Conservation (phyloP, 1,140 invertebrate species). For the Drosophila ananassae region DNA sequence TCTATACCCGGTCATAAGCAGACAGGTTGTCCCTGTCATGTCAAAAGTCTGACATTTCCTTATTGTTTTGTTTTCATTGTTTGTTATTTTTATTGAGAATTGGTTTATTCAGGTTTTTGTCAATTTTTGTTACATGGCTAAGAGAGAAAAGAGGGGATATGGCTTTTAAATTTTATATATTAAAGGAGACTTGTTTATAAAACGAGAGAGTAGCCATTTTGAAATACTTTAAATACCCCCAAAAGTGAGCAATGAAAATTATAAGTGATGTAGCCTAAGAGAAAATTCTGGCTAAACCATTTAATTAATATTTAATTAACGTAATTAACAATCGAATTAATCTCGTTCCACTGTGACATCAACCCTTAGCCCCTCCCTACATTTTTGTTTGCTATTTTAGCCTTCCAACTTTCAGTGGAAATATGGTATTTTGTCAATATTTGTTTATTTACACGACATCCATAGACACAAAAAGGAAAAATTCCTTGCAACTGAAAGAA, state of each 20-base stretch:
- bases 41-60: constrained; percentile 57
- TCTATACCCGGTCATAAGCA: constrained; percentile 30
- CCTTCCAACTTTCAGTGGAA: constrained; percentile 34
- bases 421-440: constrained; percentile 43
- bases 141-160: not conserved
- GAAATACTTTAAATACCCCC: too few species aligned
- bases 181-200: too few species aligned
- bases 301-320: not conserved
- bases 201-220: not conserved
- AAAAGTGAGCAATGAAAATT: too few species aligned
- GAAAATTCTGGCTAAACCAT: too few species aligned
- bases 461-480: constrained; percentile 19
- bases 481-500: constrained; percentile 27
- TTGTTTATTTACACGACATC: constrained; percentile 48
- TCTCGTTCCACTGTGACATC: not conserved
- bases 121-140: not conserved
- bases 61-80: constrained; percentile 46
- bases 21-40: constrained; percentile 68
- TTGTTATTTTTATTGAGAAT: constrained; percentile 3
- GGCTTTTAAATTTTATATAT: too few species aligned
- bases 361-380: constrained; percentile 10
- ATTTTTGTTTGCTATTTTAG: constrained; percentile 16
- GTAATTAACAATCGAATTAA: not conserved
- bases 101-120: not conserved
- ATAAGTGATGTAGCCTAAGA: too few species aligned